Evolutionary conservation across 2,888 invertebrate genomes (phyloP), one percentile per base, ranked within the genome.

Genomic region (Drosophila putrida): DNA sequence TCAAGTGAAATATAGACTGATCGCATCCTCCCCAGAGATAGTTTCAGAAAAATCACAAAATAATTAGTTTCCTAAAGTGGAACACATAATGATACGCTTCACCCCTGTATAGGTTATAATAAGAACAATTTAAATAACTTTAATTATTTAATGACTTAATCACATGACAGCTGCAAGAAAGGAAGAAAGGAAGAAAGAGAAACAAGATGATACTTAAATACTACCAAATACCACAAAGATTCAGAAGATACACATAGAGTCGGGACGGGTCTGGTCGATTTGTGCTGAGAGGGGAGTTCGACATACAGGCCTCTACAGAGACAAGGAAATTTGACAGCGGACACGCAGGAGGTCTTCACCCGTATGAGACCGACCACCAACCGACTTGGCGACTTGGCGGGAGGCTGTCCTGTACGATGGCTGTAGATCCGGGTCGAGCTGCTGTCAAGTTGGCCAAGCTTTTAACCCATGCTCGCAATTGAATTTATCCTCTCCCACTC

Each of bases 401-500:
- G 15, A 10, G 25, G 15, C 5, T 28, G 41, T 36, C 35, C 50
- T 36, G 20, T 20, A 13, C 31, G 15, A 39, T 27, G 67, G 50
- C 25, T 61, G 35, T 15, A 44, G 61, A 65, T 74, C 11, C 70
- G 63, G 78, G 78, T 75, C 78, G 75, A 78, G 78, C 76, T 71
- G 79, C 82, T 85, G 85, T 85, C 82, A 76, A 76, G 75, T 65
- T 72, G 57, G 72, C 51, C 61, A 82, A 82, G 85, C 82, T 85
- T 85, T 81, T 82, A 75, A 82, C 82, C 82, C 82, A 73, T 74
- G 82, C 67, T 74, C 71, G 74, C 83, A 81, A 76, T 76, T 76
- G 76, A 76, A 76, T 76, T 68, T 76, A 49, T 41, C 41, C 28
- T 13, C 43, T 43, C 20, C 25, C 33, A n/a, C 33, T 49, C 49